Evolutionary conservation across 2,113 vertebrate species (phyloP).

Genomic region (Tragelaphus imberbis): DNA sequence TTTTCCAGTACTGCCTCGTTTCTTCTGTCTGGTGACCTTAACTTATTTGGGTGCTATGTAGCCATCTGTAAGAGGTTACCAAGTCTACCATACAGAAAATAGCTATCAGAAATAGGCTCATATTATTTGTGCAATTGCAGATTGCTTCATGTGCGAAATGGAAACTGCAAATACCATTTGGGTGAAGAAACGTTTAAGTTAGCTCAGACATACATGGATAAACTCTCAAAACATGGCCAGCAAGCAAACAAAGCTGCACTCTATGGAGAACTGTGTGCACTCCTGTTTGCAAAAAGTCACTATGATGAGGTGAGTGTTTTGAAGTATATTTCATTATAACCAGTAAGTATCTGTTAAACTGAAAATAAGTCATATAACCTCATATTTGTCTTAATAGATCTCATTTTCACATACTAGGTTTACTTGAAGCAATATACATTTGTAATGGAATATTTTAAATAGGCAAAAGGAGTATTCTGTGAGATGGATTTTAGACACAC

Average conservation of each 20-base stretch:
- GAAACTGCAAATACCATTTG: conserved; percentile 97
- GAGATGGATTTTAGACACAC: background rate
- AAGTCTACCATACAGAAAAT: background rate
- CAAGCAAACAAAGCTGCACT: conserved; percentile 97
- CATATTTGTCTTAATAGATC: background rate
- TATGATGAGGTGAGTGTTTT: conserved; percentile 92
- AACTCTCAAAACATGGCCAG: conserved; percentile 95
- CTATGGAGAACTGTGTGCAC: conserved; percentile 95
- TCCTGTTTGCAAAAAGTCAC: conserved; percentile 99
- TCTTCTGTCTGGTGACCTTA: background rate
- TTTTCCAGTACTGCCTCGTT: background rate
- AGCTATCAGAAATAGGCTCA: background rate
- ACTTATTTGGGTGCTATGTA: background rate
- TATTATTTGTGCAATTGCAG: conserved; percentile 73
- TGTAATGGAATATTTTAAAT: conserved; percentile 27
- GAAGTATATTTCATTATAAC: background rate
- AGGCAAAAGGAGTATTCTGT: background rate
- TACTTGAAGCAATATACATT: background rate
- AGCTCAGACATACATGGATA: conserved; percentile 97
- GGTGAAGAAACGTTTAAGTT: conserved; percentile 98
- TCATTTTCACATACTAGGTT: background rate
- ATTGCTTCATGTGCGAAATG: conserved; percentile 96
- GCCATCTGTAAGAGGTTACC: background rate
- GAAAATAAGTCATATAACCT: background rate
- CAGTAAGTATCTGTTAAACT: background rate